These are phyloP conservation scores for Agonopterix arenella DNA, from an alignment of 2,888 invertebrate species.

Conservation along the genomic window DNA sequence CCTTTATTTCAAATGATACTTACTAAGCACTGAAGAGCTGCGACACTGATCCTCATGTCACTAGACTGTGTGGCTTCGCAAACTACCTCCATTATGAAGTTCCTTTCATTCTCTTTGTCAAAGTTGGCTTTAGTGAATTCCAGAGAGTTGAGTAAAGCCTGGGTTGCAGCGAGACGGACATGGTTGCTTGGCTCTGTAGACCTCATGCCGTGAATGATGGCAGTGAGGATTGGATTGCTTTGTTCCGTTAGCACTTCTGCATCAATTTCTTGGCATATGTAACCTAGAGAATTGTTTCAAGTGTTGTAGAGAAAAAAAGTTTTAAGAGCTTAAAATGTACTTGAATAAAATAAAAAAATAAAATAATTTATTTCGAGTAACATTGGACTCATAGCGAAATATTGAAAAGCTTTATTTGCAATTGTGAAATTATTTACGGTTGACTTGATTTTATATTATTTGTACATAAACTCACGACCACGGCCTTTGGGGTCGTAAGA, in stretches of 20 bases:
- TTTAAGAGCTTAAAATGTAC: not conserved
- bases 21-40: constrained; percentile 97
- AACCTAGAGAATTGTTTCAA: constrained; percentile 59
- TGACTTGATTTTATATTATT: too few relatives aligned
- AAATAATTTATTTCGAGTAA: too few relatives aligned
- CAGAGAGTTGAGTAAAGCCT: constrained; percentile 96
- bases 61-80: constrained; percentile 98
- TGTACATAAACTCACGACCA: too few relatives aligned
- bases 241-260: constrained; percentile 94
- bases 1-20: constrained; percentile 21
- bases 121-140: constrained; percentile 99
- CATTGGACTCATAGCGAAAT: too few relatives aligned
- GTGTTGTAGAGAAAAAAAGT: not conserved
- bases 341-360: too few relatives aligned
- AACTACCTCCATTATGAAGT: constrained; percentile 99
- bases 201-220: constrained; percentile 99
- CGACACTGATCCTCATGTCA: constrained; percentile 95
- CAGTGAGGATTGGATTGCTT: constrained; percentile 97
- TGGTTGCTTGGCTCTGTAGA: constrained; percentile 94
- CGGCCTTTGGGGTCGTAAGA: too few relatives aligned
- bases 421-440: too few relatives aligned
- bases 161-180: constrained; percentile 97
- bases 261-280: constrained; percentile 98
- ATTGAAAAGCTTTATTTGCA: too few relatives aligned
- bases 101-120: constrained; percentile 96